These are phyloP conservation scores for Zaprionus tsacasi DNA, from an alignment of 1,140 invertebrate genomes.

Conservation along the genomic window DNA sequence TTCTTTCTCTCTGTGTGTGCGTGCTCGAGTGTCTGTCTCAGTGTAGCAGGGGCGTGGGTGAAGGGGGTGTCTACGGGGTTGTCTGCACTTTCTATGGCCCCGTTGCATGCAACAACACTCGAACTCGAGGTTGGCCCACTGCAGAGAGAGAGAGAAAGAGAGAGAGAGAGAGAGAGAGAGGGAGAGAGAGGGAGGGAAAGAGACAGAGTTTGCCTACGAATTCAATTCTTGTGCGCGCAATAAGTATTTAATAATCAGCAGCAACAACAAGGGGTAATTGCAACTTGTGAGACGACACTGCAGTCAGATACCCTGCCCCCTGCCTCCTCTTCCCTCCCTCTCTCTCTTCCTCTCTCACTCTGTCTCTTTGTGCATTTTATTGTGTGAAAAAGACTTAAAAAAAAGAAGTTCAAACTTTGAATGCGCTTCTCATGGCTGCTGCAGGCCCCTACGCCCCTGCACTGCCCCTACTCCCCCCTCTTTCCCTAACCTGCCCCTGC, in stretches of 20 bases:
- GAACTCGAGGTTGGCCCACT: slow-evolving; percentile 34
- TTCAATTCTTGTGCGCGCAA: slow-evolving; percentile 59
- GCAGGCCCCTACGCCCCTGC: too few relatives aligned
- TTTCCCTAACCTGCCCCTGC: neutral
- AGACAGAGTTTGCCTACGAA: slow-evolving; percentile 35
- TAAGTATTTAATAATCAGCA: slow-evolving; percentile 76
- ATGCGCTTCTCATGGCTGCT: slow-evolving; percentile 66
- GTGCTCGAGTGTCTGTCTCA: slow-evolving; percentile 42
- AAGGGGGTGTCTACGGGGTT: neutral
- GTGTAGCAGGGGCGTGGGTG: neutral
- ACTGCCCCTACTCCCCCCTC: neutral
- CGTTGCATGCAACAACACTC: slow-evolving; percentile 72
- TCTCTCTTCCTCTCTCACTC: slow-evolving; percentile 3
- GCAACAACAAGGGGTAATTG: slow-evolving; percentile 53
- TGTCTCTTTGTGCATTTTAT: slow-evolving; percentile 70
- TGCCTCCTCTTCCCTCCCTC: slow-evolving; percentile 5
- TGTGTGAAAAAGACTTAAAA: slow-evolving; percentile 68
- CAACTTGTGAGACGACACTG: slow-evolving; percentile 48
- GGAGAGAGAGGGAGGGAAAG: slow-evolving; percentile 6
- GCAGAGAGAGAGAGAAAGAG: slow-evolving; percentile 14
- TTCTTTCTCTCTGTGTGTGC: slow-evolving; percentile 24
- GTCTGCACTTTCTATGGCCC: slow-evolving; percentile 77
- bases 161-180: slow-evolving; percentile 16
- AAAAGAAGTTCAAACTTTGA: slow-evolving; percentile 76
- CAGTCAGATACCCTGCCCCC: slow-evolving; percentile 18